Evolutionary conservation across 2,113 vertebrate species (phyloP).

Genomic region (Pseudorhombus dupliciocellatus): DNA sequence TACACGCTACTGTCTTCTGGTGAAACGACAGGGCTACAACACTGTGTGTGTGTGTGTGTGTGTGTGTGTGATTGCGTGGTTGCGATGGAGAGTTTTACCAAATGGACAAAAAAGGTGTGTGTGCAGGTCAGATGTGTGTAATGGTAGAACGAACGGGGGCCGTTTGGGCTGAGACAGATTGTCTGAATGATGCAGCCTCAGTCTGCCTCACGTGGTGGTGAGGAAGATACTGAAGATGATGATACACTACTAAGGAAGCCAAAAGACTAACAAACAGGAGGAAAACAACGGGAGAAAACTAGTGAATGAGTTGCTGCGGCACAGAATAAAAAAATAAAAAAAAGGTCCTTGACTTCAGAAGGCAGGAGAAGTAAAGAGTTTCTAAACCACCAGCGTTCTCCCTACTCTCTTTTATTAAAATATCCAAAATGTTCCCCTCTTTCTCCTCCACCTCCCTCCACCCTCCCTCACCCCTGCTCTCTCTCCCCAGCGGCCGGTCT

Average conservation of each 20-base stretch:
- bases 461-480: constrained; percentile 28
- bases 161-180: constrained; percentile 49
- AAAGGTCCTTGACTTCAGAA: constrained; percentile 66
- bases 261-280: constrained; percentile 47
- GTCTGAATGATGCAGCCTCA: constrained; percentile 21
- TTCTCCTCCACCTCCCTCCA: constrained; percentile 7
- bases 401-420: constrained; percentile 71
- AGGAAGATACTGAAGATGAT: constrained; percentile 28
- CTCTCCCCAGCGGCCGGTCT: constrained; percentile 4
- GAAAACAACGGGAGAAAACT: constrained; percentile 12
- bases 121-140: not conserved
- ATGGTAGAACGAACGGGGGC: constrained; percentile 20
- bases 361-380: constrained; percentile 62
- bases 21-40: constrained; percentile 47
- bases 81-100: constrained; percentile 25
- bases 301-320: constrained; percentile 38
- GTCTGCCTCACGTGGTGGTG: constrained; percentile 27
- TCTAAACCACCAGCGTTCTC: constrained; percentile 58
- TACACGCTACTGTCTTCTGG: constrained; percentile 47
- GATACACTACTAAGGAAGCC: constrained; percentile 47
- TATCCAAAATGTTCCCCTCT: constrained; percentile 55
- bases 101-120: constrained; percentile 25
- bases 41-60: constrained; percentile 7
- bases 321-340: constrained; percentile 32
- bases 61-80: constrained; percentile 32